Percentiles rank a stretch among this genome's conserved stretches.
Evolutionary conservation across 2,888 invertebrate genomes (phyloP).

Genomic region (Cabera pusaria): DNA sequence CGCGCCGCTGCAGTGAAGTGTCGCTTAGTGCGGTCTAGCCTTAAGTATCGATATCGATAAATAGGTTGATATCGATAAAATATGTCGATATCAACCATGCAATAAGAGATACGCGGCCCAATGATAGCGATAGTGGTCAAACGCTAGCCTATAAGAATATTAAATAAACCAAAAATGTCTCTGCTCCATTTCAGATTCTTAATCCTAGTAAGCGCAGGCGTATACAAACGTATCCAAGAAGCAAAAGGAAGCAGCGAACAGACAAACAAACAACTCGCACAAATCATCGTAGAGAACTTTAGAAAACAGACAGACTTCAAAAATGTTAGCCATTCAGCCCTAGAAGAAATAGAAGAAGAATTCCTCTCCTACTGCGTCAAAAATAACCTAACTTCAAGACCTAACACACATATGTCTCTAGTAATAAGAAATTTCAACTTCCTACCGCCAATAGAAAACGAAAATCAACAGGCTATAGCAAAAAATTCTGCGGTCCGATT

Average conservation of each 20-base stretch:
- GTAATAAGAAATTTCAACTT: conserved; percentile 94
- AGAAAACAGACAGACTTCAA: conserved; percentile 89
- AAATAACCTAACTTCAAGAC: conserved; percentile 77
- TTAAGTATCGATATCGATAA: no score
- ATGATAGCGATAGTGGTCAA: no score
- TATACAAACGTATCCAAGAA: conserved; percentile 93
- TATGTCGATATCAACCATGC: no score
- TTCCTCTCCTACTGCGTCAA: conserved; percentile 90
- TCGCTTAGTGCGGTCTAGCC: no score
- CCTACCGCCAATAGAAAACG: conserved; percentile 81
- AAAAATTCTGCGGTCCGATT: conserved; percentile 84
- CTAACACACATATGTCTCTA: conserved; percentile 93
- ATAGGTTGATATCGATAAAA: no score
- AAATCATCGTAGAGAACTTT: conserved; percentile 92
- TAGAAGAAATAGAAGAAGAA: conserved; percentile 92
- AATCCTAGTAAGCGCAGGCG: conserved; percentile 92
- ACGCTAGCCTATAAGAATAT: no score
- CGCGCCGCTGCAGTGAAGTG: no score
- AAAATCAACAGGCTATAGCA: conserved; percentile 49
- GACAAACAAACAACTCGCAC: conserved; percentile 91
- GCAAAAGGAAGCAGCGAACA: conserved; percentile 87
- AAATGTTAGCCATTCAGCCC: conserved; percentile 93
- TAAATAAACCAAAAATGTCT: no score
- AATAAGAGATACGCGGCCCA: no score
- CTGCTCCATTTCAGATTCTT: conserved; percentile 89